A percentile compares a stretch with the other conserved stretches of the same genome.
Conservation (phyloP, 35 echinoderm and acorn worm genomes). For the Strongylocentrotus purpuratus region DNA sequence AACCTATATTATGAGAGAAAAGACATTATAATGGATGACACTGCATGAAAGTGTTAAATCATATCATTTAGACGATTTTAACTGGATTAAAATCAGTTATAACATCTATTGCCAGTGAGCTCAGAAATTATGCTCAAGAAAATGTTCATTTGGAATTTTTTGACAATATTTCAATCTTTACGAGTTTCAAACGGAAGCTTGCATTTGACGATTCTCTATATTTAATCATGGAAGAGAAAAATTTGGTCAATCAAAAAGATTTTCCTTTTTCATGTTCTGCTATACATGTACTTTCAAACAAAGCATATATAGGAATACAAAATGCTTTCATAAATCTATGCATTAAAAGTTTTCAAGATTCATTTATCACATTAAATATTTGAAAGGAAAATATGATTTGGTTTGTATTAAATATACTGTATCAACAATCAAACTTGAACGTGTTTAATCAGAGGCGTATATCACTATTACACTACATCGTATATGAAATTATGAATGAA, state of each 20-base stretch:
- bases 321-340: constrained; percentile 19
- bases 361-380: not conserved
- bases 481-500: not conserved
- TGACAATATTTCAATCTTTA: not conserved
- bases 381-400: not conserved
- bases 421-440: not conserved
- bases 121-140: not conserved
- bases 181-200: not conserved
- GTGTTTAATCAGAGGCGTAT: not conserved
- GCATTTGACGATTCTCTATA: too few species aligned
- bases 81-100: not conserved
- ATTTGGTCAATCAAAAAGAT: not conserved
- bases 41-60: not conserved
- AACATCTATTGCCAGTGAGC: not conserved
- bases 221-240: not conserved
- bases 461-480: not conserved
- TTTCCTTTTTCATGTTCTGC: not conserved
- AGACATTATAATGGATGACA: not conserved
- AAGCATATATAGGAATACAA: not conserved
- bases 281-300: not conserved
- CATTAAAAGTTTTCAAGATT: not conserved
- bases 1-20: not conserved
- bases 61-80: not conserved
- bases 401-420: not conserved
- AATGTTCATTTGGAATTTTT: not conserved